A percentile compares a stretch with the other conserved stretches of the same genome.
Conservation (phyloP, 1,140 invertebrate species). For the Acromyrmex echinatior region DNA sequence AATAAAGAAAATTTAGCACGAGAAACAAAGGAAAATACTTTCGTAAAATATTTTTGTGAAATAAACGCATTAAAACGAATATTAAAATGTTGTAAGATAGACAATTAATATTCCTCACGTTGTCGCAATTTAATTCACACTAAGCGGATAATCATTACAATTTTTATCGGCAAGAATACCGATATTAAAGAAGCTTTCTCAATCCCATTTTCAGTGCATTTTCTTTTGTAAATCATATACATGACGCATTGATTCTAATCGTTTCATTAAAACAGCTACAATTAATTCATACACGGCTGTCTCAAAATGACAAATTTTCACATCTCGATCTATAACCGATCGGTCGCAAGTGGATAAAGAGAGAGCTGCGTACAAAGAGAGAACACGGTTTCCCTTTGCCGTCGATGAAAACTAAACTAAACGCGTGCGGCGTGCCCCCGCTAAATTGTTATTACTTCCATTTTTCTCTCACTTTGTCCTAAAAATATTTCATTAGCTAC, state of each 20-base stretch:
- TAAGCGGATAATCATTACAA: background rate
- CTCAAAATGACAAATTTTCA: background rate
- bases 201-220: background rate
- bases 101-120: background rate
- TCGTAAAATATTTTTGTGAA: background rate
- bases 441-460: constrained; percentile 46
- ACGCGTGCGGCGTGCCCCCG: background rate
- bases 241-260: background rate
- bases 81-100: background rate
- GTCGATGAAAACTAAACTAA: constrained; percentile 46
- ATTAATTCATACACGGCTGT: constrained; percentile 12
- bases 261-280: constrained; percentile 13
- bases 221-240: background rate
- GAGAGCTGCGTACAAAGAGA: constrained; percentile 59
- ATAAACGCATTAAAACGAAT: background rate
- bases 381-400: constrained; percentile 38
- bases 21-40: background rate
- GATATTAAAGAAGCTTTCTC: background rate
- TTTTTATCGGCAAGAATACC: background rate
- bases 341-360: constrained; percentile 10
- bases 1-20: background rate
- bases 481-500: constrained; percentile 51
- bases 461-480: constrained; percentile 33
- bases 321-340: background rate
- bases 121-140: background rate